Evolutionary conservation across 2,888 invertebrate genomes (phyloP), one percentile per base, ranked within the genome.

Genomic region (Drosophila quinaria): DNA sequence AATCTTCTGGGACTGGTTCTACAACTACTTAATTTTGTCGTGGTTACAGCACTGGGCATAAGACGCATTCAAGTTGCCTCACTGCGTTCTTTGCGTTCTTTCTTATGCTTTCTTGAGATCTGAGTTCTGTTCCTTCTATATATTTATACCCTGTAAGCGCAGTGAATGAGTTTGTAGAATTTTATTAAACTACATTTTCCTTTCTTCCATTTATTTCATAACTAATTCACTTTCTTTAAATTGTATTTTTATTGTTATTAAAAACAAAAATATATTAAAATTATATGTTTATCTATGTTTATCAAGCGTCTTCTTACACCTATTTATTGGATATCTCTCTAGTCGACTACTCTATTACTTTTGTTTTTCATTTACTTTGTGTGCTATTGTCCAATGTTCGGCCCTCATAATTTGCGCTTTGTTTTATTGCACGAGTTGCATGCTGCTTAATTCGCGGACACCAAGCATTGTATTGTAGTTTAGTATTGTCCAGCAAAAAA

Each of bases 381-480:
- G 60, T 61, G 37, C 51, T 17, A 47, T 63, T 80, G 76, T 61
- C 70, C 74, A 66, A 39, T 62, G 64, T 54, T 41, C 55, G 64
- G 73, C 73, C 86, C 83, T 88, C 87, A 88, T 84, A 84, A 84
- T 88, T 88, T 80, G 70, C 86, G 82, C 81, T 81, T 71, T 87
- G 84, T 87, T 81, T 81, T 79, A 75, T 79, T 89, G 78, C 66
- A 73, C 66, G 74, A 73, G 61, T 73, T 77, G 74, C 76, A 78
- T 78, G 84, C 84, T 68, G 84, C 71, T 88, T 82, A 86, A 81
- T 82, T 78, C 80, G 74, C 60, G 47, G 64, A 6, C 54, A 46
- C 50, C 54, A 56, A 39, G 52, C 51, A 22, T 35, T 50, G 22
- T 51, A 33, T 61, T 19, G 15, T 51, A 51, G 37, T 54, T 61